These are phyloP conservation scores for Pimpla rufipes DNA, from an alignment of 2,888 invertebrate species.

Conservation along the genomic window DNA sequence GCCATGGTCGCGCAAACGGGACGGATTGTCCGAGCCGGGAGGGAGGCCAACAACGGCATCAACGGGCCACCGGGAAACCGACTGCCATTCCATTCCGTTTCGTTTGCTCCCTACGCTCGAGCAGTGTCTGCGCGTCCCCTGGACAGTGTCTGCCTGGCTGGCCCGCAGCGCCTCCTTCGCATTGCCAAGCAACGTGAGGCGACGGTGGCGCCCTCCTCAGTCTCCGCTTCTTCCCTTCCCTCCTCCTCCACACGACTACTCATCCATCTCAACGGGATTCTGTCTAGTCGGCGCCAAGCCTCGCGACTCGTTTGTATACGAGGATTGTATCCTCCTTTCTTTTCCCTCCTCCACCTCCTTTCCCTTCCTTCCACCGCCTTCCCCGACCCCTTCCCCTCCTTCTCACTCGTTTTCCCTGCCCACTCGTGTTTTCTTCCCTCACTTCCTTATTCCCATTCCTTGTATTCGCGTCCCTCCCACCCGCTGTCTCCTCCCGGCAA, in stretches of 20 bases:
- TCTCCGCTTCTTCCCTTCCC: slow-evolving; percentile 56
- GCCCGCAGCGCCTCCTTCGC: slow-evolving; percentile 43
- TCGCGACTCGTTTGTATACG: slow-evolving; percentile 70
- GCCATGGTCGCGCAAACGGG: slow-evolving; percentile 54
- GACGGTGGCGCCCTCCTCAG: slow-evolving; percentile 44
- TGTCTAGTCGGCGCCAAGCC: slow-evolving; percentile 73
- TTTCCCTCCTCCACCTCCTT: neutral
- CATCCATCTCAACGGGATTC: slow-evolving; percentile 70
- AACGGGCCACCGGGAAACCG: slow-evolving; percentile 46
- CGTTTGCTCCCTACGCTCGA: slow-evolving; percentile 53
- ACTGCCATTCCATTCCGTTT: slow-evolving; percentile 66
- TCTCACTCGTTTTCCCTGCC: slow-evolving; percentile 16
- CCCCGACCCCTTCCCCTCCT: slow-evolving; percentile 3
- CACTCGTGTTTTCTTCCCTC: slow-evolving; percentile 46
- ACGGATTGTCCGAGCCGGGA: slow-evolving; percentile 68
- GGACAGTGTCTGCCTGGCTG: slow-evolving; percentile 8
- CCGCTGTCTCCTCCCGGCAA: slow-evolving; percentile 49
- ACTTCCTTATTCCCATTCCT: slow-evolving; percentile 50
- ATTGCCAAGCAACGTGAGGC: slow-evolving; percentile 61
- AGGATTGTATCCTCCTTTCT: slow-evolving; percentile 59
- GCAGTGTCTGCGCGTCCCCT: slow-evolving; percentile 26
- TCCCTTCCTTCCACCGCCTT: slow-evolving; percentile 26
- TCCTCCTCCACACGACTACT: slow-evolving; percentile 64
- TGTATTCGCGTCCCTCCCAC: slow-evolving; percentile 13
- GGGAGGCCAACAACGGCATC: slow-evolving; percentile 62